phyloP scores from a whole-genome alignment of 2,888 invertebrate genomes.

The Polymixis flavicincta region DNA sequence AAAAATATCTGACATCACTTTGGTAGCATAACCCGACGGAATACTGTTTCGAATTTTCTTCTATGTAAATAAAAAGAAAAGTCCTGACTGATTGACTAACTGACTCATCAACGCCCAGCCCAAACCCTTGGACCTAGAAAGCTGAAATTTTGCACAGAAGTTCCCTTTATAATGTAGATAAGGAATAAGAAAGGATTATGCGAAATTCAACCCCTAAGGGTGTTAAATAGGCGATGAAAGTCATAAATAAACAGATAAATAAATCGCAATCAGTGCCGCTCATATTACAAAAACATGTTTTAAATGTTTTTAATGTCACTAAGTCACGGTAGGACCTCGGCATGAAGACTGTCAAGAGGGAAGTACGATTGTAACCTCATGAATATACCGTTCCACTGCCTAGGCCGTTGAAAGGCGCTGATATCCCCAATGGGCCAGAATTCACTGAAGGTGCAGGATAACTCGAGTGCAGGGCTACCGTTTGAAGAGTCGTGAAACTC shows the following conservation, averaged over 20 bases:
- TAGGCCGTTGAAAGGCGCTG: background rate
- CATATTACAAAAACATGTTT: too few species aligned
- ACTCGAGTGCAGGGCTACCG: background rate
- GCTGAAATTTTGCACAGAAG: too few species aligned
- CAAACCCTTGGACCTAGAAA: too few species aligned
- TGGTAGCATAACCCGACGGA: background rate
- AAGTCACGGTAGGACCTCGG: background rate
- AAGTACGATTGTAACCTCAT: background rate
- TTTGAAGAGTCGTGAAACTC: background rate
- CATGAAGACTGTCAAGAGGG: background rate
- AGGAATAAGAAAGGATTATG: too few species aligned
- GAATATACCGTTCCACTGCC: too few species aligned
- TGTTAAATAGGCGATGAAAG: too few species aligned
- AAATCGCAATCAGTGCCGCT: background rate
- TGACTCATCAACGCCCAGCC: too few species aligned
- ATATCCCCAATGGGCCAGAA: background rate
- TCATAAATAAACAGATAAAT: background rate
- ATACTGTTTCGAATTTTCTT: background rate
- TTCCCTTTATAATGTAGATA: too few species aligned
- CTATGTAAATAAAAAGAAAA: too few species aligned
- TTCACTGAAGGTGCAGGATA: background rate
- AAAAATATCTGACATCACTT: background rate
- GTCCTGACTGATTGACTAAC: too few species aligned
- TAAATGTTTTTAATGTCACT: background rate
- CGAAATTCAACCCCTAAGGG: too few species aligned